Conservation (phyloP, 2,113 vertebrate species). For the Oenanthe melanoleuca region DNA sequence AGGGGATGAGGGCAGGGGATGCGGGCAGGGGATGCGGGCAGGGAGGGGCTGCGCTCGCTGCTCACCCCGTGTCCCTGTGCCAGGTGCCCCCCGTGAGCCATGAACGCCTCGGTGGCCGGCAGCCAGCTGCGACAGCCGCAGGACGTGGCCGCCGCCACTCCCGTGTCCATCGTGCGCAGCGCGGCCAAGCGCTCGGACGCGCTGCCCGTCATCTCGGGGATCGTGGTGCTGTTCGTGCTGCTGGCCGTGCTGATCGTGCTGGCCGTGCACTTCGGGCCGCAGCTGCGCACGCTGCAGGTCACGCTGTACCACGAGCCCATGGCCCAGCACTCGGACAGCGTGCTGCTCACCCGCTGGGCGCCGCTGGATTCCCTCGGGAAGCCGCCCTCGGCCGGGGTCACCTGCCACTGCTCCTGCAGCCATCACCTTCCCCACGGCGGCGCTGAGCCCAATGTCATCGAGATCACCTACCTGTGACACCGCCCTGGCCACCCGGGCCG, state of each 20-base stretch:
- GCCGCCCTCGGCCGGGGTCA: not conserved
- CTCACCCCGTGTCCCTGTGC: not conserved
- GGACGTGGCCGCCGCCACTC: not conserved
- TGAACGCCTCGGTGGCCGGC: conserved; percentile 28
- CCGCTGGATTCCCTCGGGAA: conserved; percentile 15
- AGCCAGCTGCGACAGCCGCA: conserved; percentile 38
- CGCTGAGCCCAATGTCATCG: conserved; percentile 29
- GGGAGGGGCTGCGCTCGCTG: rapidly evolving
- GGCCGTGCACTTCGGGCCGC: conserved; percentile 63
- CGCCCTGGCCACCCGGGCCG: not conserved
- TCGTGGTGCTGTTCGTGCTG: conserved; percentile 64
- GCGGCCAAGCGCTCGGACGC: not conserved
- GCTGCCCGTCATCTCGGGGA: conserved; percentile 55
- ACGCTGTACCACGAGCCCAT: conserved; percentile 48
- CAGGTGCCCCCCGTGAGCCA: conserved; percentile 32
- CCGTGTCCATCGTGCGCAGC: not conserved
- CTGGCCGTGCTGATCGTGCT: conserved; percentile 73
- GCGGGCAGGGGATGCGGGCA: not conserved
- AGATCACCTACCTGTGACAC: conserved; percentile 66
- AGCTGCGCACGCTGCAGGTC: conserved; percentile 59
- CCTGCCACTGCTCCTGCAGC: conserved; percentile 9
- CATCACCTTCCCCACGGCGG: not conserved
- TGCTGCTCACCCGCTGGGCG: conserved; percentile 68
- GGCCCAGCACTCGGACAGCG: conserved; percentile 38
- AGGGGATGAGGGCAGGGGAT: too few relatives aligned